Percentiles rank a stretch among this genome's conserved stretches.
Conservation (phyloP, 92 coral and sea anemone species). For the Palythoa heliodiscus region DNA sequence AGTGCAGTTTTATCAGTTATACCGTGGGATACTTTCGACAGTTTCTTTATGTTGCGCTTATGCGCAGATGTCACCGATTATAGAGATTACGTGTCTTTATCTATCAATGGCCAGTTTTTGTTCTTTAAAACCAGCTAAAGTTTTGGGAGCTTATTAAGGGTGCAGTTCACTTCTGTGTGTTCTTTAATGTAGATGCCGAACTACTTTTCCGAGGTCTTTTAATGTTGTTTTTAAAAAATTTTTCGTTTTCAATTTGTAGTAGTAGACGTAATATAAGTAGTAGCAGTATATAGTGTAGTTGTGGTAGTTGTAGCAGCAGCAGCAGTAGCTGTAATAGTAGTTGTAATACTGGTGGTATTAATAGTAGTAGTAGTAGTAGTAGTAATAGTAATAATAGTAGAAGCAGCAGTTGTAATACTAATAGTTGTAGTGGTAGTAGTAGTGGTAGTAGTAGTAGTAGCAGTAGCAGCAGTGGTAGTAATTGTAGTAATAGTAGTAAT, state of each 20-base stretch:
- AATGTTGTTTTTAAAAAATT: neutral
- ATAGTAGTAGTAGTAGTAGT: neutral
- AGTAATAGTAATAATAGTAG: neutral
- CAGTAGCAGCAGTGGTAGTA: neutral
- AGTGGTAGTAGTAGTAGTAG: neutral
- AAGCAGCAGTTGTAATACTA: neutral
- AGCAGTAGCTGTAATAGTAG: neutral
- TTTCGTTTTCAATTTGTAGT: neutral
- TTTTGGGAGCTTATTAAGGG: too few relatives aligned
- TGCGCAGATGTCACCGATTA: too few relatives aligned
- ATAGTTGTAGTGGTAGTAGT: neutral
- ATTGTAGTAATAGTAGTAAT: neutral
- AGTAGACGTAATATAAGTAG: neutral
- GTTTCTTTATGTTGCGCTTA: too few relatives aligned
- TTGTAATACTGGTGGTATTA: neutral
- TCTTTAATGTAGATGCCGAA: too few relatives aligned
- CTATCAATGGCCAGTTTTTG: too few relatives aligned
- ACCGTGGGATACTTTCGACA: too few relatives aligned
- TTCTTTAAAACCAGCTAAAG: too few relatives aligned
- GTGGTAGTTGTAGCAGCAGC: too few relatives aligned
- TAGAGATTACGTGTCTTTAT: too few relatives aligned
- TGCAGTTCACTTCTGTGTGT: too few relatives aligned
- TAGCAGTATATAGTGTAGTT: neutral
- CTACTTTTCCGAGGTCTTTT: too few relatives aligned
- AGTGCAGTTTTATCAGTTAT: too few relatives aligned